phyloP scores from a whole-genome alignment of 2,797 vertebrate genomes.

The Helarctos malayanus region DNA sequence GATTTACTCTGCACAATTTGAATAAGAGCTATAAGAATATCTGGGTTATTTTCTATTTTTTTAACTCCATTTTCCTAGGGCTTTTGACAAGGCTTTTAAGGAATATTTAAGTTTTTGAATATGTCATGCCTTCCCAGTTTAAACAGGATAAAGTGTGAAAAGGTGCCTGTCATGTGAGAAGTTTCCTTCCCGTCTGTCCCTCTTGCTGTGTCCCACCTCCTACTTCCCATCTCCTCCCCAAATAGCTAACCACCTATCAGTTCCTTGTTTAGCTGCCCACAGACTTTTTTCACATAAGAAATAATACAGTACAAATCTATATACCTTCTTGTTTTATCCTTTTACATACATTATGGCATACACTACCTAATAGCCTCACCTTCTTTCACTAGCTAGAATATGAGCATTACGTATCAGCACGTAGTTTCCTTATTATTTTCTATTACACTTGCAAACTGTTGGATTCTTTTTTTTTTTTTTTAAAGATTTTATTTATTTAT shows the following conservation, averaged over 20 bases:
- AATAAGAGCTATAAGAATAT: not conserved
- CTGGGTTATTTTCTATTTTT: conserved; percentile 11
- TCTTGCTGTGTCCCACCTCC: not conserved
- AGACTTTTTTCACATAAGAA: not conserved
- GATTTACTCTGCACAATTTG: not conserved
- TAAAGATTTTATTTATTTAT: no score
- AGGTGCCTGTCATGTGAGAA: not conserved
- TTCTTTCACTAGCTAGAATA: not conserved
- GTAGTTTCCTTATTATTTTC: not conserved
- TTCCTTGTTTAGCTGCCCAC: not conserved
- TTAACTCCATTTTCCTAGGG: not conserved
- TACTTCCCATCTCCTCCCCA: not conserved
- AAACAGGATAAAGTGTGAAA: not conserved
- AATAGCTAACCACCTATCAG: not conserved
- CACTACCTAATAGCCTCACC: not conserved
- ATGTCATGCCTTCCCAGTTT: not conserved
- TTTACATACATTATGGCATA: not conserved
- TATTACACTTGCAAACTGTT: not conserved
- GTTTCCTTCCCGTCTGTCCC: not conserved
- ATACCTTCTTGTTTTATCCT: not conserved
- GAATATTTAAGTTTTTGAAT: not conserved
- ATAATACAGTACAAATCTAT: not conserved
- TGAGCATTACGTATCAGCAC: not conserved
- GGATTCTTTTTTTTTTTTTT: not conserved
- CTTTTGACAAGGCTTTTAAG: not conserved